A percentile compares a stretch with the other conserved stretches of the same genome.
Evolutionary conservation across 2,113 vertebrate genomes (phyloP).

Genomic region (Phainopepla nitens): DNA sequence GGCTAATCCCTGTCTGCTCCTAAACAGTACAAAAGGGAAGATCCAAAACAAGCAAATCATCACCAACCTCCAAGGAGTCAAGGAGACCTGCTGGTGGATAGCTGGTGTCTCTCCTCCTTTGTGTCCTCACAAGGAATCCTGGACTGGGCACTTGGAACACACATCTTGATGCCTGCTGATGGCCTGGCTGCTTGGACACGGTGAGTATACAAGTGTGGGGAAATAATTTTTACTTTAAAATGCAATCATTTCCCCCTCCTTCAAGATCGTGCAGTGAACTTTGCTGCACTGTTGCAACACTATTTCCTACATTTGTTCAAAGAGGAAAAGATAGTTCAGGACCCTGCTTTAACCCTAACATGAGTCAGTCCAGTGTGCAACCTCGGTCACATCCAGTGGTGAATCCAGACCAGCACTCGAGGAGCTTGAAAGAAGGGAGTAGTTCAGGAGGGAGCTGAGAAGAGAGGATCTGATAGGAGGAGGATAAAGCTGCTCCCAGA

Average conservation of each 20-base stretch:
- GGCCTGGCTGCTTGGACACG: not conserved
- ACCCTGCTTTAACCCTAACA: not conserved
- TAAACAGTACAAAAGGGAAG: slow-evolving; percentile 1
- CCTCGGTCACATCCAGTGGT: not conserved
- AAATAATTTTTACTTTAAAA: not conserved
- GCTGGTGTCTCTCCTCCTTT: not conserved
- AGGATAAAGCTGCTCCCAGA: not conserved
- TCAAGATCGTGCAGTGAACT: not conserved
- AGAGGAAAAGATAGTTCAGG: not conserved
- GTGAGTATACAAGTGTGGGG: not conserved
- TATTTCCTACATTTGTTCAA: not conserved
- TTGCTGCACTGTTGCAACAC: not conserved
- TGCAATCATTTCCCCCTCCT: not conserved
- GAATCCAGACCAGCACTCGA: not conserved
- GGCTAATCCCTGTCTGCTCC: slow-evolving; percentile 22
- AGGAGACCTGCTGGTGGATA: not conserved
- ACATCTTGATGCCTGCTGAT: not conserved
- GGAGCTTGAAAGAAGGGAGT: not conserved
- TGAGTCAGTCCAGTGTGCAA: not conserved
- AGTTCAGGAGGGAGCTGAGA: not conserved
- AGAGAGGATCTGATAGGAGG: not conserved
- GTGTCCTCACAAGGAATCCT: not conserved
- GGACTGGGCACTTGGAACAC: not conserved
- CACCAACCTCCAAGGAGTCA: not conserved
- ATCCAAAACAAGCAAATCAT: slow-evolving; percentile 46